Base-by-base conservation (phyloP, 2,113 vertebrate genomes). In the Hepsetus odoe region DNA sequence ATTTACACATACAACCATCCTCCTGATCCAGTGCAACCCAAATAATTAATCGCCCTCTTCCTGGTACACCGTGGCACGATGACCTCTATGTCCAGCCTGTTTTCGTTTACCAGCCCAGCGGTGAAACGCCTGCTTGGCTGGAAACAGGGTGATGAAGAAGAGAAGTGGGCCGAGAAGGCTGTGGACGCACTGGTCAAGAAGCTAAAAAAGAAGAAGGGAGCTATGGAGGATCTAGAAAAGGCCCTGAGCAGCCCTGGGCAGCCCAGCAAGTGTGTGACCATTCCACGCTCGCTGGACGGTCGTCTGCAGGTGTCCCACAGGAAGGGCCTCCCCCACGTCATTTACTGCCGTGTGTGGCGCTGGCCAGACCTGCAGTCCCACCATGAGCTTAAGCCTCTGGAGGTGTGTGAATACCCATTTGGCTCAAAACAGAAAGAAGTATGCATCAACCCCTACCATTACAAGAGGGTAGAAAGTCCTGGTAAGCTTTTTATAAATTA, bases 371-470 rank as follows among this genome's bases (percentile, higher is more conserved):
- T 99, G 1, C 98, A 99, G 87, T 99, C 97, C 79, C 98, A 99
- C 81, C 98, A 99, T 0, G 98, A 99, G 91, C 92, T 99, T 80
- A 99, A 99, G 82, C 97, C 97, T 0, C 91, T 99, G 90, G 98
- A 99, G 90, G 94, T 97, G 84, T 99, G 98, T 87, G 97, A 99
- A 86, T 99, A 97, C 91, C 98, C 98, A 18, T 99, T 99, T 83
- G 98, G 98, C 86, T 99, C 98, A 80, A 99, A 99, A 79, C 98
- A 99, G 91, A 99, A 98, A 92, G 98, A 99, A 91, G 98, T 99
- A 83, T 99, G 98, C 93, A 99, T 99, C 90, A 99, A 99, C 90
- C 98, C 98, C 0, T 99, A 99, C 92, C 98, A 99, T 92, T 99
- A 99, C 88, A 99, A 98, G 87, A 91, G 98, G 86, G 98, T 98